A percentile compares a stretch with the other conserved stretches of the same genome.
phyloP scores from a whole-genome alignment of 37 sponge, comb jelly and placozoan genomes.

The Lycopodina hypogea region DNA sequence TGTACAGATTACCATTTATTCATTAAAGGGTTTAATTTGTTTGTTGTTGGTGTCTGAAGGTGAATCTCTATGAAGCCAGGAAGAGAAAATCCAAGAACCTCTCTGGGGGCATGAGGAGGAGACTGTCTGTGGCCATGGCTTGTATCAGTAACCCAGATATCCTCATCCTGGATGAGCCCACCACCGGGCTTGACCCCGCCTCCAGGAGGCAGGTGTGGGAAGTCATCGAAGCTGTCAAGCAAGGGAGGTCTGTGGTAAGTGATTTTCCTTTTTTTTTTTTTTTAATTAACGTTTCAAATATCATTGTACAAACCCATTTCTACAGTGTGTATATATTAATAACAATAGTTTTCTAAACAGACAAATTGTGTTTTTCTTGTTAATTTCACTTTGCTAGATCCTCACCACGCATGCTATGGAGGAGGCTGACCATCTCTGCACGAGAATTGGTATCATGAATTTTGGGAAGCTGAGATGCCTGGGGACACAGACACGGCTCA shows the following conservation, averaged over 20 bases:
- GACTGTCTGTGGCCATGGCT: conserved; percentile 83
- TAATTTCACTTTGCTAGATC: too few relatives aligned
- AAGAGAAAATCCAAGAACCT: conserved; percentile 51
- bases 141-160: conserved; percentile 72
- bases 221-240: conserved; percentile 65
- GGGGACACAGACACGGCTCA: conserved; percentile 70
- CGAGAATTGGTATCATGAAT: conserved; percentile 78
- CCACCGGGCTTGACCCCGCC: conserved; percentile 72
- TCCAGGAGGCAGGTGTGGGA: conserved; percentile 78
- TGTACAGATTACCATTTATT: too few relatives aligned
- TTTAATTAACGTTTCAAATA: too few relatives aligned
- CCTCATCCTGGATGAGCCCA: conserved; percentile 78
- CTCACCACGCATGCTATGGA: conserved; percentile 82
- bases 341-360: background rate
- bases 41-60: conserved; percentile 16
- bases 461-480: conserved; percentile 55
- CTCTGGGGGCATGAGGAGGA: conserved; percentile 72
- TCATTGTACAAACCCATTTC: background rate
- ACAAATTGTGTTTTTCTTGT: too few relatives aligned
- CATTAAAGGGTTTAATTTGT: too few relatives aligned
- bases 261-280: too few relatives aligned
- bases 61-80: conserved; percentile 64
- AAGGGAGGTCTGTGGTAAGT: conserved; percentile 63
- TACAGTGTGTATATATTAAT: background rate
- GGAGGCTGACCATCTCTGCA: conserved; percentile 78